Percentiles rank a stretch among this genome's conserved stretches.
Conservation (phyloP, 2,113 vertebrate genomes). For the Oenanthe melanoleuca region DNA sequence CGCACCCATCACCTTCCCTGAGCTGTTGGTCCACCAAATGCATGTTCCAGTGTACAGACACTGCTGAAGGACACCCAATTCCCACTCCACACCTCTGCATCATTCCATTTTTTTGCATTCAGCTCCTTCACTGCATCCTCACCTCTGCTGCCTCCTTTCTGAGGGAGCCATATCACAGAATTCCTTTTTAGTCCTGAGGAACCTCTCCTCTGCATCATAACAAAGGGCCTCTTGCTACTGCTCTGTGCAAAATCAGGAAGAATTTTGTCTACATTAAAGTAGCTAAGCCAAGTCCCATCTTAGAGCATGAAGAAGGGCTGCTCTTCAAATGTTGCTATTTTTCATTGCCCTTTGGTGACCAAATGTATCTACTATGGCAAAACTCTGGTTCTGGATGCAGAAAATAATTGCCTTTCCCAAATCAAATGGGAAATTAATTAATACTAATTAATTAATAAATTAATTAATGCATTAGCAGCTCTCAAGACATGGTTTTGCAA, state of each 20-base stretch:
- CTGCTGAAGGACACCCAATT: neutral
- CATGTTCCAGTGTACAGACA: neutral
- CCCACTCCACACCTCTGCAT: neutral
- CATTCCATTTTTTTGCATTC: neutral
- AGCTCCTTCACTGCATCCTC: neutral
- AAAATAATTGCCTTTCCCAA: neutral
- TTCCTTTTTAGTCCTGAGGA: neutral
- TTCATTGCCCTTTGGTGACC: neutral
- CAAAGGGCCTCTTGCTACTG: neutral
- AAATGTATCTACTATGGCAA: neutral
- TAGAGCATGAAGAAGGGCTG: neutral
- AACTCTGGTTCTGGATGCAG: neutral
- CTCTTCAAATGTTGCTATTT: neutral
- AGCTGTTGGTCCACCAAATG: neutral
- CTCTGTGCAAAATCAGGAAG: neutral
- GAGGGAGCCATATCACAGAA: neutral
- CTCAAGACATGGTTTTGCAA: neutral
- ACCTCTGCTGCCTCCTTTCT: neutral
- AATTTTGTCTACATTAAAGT: neutral
- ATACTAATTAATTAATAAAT: too few relatives aligned
- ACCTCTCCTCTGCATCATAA: neutral
- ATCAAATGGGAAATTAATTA: neutral
- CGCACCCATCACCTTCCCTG: rapidly evolving
- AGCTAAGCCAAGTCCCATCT: neutral
- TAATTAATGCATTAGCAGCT: neutral